Base-by-base conservation (phyloP, 1,140 invertebrate genomes). In the Megathymus violae region DNA sequence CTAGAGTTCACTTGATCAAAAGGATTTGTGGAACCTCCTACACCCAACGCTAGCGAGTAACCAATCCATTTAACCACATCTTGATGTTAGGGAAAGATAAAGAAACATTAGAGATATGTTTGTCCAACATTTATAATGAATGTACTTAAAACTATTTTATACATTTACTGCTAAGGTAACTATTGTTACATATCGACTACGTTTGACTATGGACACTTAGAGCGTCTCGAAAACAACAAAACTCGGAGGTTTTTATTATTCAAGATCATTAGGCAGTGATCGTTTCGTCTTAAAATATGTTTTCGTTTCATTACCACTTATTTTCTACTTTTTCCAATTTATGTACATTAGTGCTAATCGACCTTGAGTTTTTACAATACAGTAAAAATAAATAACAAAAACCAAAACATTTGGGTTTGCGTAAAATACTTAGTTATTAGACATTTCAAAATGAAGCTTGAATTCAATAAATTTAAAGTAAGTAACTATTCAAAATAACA, bases 171-270 rank as follows among this genome's bases (percentile, higher is more conserved):
- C 80, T 84, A 89, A 77, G 86, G 86, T 89, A 89, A 89, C 84
- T 87, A 77, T 77, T 74, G 66, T 71, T 74, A 85, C 81, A 78
- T 80, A 80, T 65, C 71, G 69, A 79, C 86, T 87, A 87, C 64
- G 74, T 87, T 86, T 89, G 87, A 88, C 87, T 89, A 89, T 85
- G 82, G 85, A 88, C 87, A 66, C 64, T 43, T 36, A 36, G 22
- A 46, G 70, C 52, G 74, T 81, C 78, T 76, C 71, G 54, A 72
- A 78, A 76, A 72, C 76, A 64, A 27, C 43, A 14, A 16, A 64
- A 72, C 64, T 76, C 75, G 47, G 71, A 77, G 66, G 69, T 74
- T 73, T 48, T 47, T 36, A 59, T 72, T 56, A 71, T 58, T 58
- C 50, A 76, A 76, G 75, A 82, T 81, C 76, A 73, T 76, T 72